Evolutionary conservation across 2,888 invertebrate genomes (phyloP).

Genomic region (Dendrolimus pini): DNA sequence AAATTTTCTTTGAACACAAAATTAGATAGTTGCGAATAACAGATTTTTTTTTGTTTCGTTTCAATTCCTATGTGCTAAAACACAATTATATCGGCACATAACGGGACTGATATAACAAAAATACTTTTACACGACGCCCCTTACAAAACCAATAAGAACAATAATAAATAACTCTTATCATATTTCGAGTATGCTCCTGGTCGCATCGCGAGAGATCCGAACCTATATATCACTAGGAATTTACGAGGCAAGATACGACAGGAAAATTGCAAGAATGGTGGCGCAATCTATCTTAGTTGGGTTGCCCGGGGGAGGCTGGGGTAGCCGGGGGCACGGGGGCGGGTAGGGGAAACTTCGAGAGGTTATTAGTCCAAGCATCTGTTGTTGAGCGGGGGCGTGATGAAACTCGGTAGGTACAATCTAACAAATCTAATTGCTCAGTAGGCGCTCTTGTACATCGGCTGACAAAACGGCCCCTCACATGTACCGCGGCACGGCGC

Average conservation of each 20-base stretch:
- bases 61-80: slow-evolving; percentile 14
- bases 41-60: too few relatives aligned
- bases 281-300: slow-evolving; percentile 92
- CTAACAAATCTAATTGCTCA: slow-evolving; percentile 77
- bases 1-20: too few relatives aligned
- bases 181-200: slow-evolving; percentile 77
- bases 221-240: slow-evolving; percentile 89
- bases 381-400: slow-evolving; percentile 77
- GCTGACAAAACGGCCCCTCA: slow-evolving; percentile 65
- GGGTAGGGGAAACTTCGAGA: slow-evolving; percentile 75
- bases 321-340: slow-evolving; percentile 52
- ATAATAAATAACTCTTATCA: slow-evolving; percentile 77
- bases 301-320: slow-evolving; percentile 68
- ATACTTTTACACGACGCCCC: slow-evolving; percentile 44
- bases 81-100: slow-evolving; percentile 26
- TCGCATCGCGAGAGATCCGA: slow-evolving; percentile 76
- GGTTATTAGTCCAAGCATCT: slow-evolving; percentile 79
- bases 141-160: slow-evolving; percentile 76
- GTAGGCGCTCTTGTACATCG: slow-evolving; percentile 67
- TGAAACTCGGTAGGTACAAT: slow-evolving; percentile 74
- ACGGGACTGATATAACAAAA: slow-evolving; percentile 34
- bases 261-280: slow-evolving; percentile 96
- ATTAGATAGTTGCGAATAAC: too few relatives aligned
- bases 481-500: slow-evolving; percentile 37
- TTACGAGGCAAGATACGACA: slow-evolving; percentile 94